These are phyloP conservation scores for Poecilobothrus nobilitatus DNA, from an alignment of 2,888 invertebrate species.

Conservation along the genomic window DNA sequence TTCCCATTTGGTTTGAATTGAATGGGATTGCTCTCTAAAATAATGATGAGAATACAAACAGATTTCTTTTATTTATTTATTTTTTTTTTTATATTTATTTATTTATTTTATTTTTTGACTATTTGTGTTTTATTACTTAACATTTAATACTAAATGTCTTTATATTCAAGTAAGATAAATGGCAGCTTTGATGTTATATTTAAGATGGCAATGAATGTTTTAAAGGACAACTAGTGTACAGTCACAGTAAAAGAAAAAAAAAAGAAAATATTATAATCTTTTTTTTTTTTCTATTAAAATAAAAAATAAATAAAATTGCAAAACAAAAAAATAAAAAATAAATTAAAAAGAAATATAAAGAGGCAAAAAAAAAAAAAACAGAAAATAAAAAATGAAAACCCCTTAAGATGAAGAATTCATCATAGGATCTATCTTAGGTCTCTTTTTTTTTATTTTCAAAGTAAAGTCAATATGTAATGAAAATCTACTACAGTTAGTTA, in stretches of 20 bases:
- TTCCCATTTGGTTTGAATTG: background rate
- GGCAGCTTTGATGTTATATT: background rate
- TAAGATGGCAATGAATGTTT: background rate
- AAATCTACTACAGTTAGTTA: background rate
- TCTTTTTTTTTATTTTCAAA: background rate
- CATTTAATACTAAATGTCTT: background rate
- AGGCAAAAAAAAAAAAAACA: background rate
- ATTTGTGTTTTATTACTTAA: background rate
- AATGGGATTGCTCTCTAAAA: background rate
- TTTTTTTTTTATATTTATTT: background rate
- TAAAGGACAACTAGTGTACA: background rate
- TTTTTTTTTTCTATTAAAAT: background rate
- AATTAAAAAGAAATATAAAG: no score
- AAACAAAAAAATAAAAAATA: background rate
- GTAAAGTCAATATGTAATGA: background rate
- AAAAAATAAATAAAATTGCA: background rate
- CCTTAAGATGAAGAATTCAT: slow-evolving; percentile 6
- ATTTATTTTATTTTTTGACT: background rate
- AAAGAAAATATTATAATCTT: no score
- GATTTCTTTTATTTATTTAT: background rate
- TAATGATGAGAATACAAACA: background rate
- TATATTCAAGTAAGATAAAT: background rate
- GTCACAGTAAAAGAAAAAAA: background rate
- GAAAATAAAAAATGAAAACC: background rate
- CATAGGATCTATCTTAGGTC: background rate